Evolutionary conservation across 2,888 invertebrate species (phyloP).

Genomic region (Cyrtodaria siliqua): DNA sequence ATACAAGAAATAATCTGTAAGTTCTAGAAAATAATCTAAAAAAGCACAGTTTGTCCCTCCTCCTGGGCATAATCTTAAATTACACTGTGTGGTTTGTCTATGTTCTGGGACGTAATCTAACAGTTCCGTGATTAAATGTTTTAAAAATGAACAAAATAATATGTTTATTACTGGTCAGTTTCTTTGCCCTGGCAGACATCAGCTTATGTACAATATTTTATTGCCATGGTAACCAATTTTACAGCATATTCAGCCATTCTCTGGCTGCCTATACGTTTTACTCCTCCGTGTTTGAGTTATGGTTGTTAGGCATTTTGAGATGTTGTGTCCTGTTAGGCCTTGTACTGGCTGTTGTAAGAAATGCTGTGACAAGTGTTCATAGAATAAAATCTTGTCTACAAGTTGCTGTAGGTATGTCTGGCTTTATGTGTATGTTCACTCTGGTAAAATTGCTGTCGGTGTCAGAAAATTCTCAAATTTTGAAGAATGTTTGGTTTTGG

Average conservation of each 20-base stretch:
- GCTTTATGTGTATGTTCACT: constrained; percentile 63
- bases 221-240: constrained; percentile 67
- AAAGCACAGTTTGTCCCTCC: too few relatives aligned
- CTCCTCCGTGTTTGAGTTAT: constrained; percentile 73
- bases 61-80: too few relatives aligned
- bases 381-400: constrained; percentile 50
- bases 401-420: constrained; percentile 33
- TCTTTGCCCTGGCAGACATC: constrained; percentile 49
- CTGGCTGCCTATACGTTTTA: constrained; percentile 54
- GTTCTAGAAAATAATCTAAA: too few relatives aligned
- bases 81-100: too few relatives aligned
- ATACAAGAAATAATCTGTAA: too few relatives aligned
- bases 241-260: constrained; percentile 45
- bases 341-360: constrained; percentile 58
- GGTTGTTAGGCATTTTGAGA: constrained; percentile 67
- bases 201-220: constrained; percentile 54
- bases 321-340: constrained; percentile 63
- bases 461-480: constrained; percentile 60
- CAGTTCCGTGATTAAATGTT: too few relatives aligned
- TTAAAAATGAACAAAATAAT: constrained; percentile 37
- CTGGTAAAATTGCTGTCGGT: constrained; percentile 71
- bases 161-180: constrained; percentile 10
- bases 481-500: constrained; percentile 72
- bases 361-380: constrained; percentile 44
- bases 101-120: too few relatives aligned